These are phyloP conservation scores for Drosophila cognata DNA, from an alignment of 2,888 invertebrate species.

Conservation along the genomic window DNA sequence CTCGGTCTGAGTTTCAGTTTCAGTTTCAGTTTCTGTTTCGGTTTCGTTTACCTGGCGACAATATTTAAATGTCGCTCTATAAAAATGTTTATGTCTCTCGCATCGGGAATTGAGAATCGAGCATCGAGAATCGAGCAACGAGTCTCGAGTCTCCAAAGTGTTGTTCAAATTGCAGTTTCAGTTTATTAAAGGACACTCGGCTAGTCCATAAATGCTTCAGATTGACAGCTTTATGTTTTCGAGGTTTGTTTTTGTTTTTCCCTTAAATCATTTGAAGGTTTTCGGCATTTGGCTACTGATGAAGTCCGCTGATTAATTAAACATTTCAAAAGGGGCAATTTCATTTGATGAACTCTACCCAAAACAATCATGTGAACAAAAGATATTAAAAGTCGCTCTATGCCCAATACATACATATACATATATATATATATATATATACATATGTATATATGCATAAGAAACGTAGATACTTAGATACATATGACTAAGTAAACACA, in stretches of 20 bases:
- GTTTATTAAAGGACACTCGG: slow-evolving; percentile 71
- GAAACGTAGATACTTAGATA: not conserved
- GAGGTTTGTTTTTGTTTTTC: not conserved
- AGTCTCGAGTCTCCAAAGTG: slow-evolving; percentile 6
- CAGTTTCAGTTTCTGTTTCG: slow-evolving; percentile 1
- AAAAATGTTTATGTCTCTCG: slow-evolving; percentile 59
- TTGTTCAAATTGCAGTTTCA: slow-evolving; percentile 34
- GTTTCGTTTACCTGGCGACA: slow-evolving; percentile 35
- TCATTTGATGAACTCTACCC: slow-evolving; percentile 17
- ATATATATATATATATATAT: not conserved
- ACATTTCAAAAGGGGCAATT: slow-evolving; percentile 1
- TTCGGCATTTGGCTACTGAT: slow-evolving; percentile 37
- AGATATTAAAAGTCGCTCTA: not conserved
- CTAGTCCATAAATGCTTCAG: slow-evolving; percentile 58
- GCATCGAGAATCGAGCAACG: not conserved
- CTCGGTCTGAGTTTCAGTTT: slow-evolving; percentile 5
- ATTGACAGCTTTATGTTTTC: slow-evolving; percentile 65
- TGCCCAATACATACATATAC: not conserved
- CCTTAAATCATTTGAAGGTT: slow-evolving; percentile 18
- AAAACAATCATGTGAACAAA: slow-evolving; percentile 7
- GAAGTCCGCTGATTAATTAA: slow-evolving; percentile 27
- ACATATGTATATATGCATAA: not conserved
- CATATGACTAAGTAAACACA: rapidly evolving
- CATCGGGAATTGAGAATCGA: slow-evolving; percentile 2
- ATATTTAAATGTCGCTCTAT: slow-evolving; percentile 71